A percentile compares a stretch with the other conserved stretches of the same genome.
Evolutionary conservation across 2,888 invertebrate genomes (phyloP).

Genomic region (Tuberolachnus salignus): DNA sequence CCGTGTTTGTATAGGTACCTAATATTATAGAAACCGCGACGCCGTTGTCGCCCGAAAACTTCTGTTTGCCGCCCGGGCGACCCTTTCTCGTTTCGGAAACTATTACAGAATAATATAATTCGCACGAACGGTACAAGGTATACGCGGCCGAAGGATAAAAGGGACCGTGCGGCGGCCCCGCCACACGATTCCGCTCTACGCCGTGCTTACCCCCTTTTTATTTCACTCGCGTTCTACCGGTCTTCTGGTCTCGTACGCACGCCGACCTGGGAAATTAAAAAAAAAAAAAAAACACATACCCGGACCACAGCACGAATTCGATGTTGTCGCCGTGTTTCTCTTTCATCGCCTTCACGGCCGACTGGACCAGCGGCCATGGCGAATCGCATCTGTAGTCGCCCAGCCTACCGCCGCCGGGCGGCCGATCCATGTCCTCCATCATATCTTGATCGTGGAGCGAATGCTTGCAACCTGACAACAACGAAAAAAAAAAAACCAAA

Average conservation of each 20-base stretch:
- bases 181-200: too few relatives aligned
- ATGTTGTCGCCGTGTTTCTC: conserved; percentile 82
- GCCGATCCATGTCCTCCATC: conserved; percentile 1
- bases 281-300: conserved; percentile 68
- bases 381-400: conserved; percentile 86
- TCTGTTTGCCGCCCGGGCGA: neutral
- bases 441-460: neutral
- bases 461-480: conserved; percentile 35
- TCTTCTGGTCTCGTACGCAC: neutral
- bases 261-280: neutral
- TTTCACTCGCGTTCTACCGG: neutral
- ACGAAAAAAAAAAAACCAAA: neutral
- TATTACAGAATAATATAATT: neutral
- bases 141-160: neutral
- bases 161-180: too few relatives aligned
- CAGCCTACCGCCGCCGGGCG: conserved; percentile 26
- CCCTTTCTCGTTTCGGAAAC: conserved; percentile 7
- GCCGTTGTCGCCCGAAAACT: neutral
- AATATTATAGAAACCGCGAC: neutral
- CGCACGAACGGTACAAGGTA: neutral
- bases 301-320: conserved; percentile 93
- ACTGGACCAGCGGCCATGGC: conserved; percentile 85
- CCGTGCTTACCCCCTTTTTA: neutral
- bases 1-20: neutral
- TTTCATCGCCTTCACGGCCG: conserved; percentile 86